phyloP scores from a whole-genome alignment of 2,888 invertebrate species.

The Petrolisthes manimaculis region DNA sequence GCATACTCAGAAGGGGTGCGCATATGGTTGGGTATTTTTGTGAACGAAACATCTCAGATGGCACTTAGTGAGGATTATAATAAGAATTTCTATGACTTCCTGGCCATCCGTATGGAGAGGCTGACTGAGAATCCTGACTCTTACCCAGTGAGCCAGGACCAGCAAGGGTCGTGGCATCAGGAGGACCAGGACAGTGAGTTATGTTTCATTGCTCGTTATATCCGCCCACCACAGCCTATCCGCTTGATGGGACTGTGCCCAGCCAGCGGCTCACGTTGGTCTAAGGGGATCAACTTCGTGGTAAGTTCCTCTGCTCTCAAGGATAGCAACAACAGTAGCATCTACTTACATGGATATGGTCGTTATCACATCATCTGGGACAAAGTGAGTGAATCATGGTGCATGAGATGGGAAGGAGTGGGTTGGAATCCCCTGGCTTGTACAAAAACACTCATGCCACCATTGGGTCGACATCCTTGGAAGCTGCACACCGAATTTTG shows the following conservation, averaged over 20 bases:
- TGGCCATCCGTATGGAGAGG: not conserved
- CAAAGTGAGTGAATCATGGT: not conserved
- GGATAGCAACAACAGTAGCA: not conserved
- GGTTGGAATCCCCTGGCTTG: not conserved
- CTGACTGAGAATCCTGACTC: too few relatives aligned
- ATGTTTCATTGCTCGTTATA: conserved; percentile 24
- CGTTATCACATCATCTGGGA: not conserved
- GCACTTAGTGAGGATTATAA: not conserved
- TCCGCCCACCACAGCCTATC: not conserved
- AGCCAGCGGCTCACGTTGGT: not conserved
- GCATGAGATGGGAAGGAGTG: not conserved
- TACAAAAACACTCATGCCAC: not conserved
- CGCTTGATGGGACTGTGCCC: conserved; percentile 1
- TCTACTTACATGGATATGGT: conserved; percentile 9
- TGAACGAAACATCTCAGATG: not conserved
- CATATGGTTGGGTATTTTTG: conserved; percentile 26
- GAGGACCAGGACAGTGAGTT: not conserved
- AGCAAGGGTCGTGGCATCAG: not conserved
- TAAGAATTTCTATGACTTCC: not conserved
- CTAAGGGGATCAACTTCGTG: conserved; percentile 21
- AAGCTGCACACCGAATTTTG: not conserved
- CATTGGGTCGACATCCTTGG: conserved; percentile 21
- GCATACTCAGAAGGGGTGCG: conserved; percentile 23
- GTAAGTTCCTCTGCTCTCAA: not conserved
- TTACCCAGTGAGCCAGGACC: not conserved